Percentiles rank a stretch among this genome's conserved stretches.
Evolutionary conservation across 2,888 invertebrate genomes (phyloP).

Genomic region (Lomographa bimaculata): DNA sequence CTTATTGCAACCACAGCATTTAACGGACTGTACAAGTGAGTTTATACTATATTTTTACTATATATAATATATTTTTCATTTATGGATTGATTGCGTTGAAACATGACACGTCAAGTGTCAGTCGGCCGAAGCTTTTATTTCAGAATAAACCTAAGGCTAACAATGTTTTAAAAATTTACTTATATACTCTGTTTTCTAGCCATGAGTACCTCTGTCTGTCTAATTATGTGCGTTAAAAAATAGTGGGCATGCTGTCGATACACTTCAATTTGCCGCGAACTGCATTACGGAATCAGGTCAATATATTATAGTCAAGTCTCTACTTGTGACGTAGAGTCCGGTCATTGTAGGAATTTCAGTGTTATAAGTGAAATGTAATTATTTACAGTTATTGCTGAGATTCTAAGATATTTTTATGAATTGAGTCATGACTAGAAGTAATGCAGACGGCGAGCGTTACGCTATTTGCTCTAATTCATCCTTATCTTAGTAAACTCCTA

Average conservation of each 20-base stretch:
- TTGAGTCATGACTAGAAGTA: neutral
- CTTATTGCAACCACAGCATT: conserved; percentile 17
- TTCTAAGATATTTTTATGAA: no score
- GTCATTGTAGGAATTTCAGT: no score
- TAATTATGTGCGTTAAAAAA: conserved; percentile 12
- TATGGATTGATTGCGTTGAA: no score
- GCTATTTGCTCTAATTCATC: conserved; percentile 7
- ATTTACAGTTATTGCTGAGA: no score
- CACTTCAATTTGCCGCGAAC: conserved; percentile 10
- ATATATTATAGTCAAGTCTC: neutral
- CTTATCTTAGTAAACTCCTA: conserved; percentile 4
- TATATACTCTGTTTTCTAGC: conserved; percentile 7
- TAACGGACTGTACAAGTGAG: conserved; percentile 18
- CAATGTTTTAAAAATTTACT: no score
- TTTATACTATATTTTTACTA: conserved; percentile 1
- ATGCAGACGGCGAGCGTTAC: neutral
- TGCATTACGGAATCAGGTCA: conserved; percentile 13
- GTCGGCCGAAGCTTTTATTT: no score
- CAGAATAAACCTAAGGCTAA: no score
- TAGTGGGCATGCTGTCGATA: conserved; percentile 3
- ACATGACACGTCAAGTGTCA: no score
- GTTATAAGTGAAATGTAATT: no score
- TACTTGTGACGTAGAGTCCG: conserved; percentile 4
- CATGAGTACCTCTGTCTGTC: conserved; percentile 4
- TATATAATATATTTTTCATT: no score